Conservation (phyloP, 2,888 invertebrate genomes). For the Panzeria rudis region DNA sequence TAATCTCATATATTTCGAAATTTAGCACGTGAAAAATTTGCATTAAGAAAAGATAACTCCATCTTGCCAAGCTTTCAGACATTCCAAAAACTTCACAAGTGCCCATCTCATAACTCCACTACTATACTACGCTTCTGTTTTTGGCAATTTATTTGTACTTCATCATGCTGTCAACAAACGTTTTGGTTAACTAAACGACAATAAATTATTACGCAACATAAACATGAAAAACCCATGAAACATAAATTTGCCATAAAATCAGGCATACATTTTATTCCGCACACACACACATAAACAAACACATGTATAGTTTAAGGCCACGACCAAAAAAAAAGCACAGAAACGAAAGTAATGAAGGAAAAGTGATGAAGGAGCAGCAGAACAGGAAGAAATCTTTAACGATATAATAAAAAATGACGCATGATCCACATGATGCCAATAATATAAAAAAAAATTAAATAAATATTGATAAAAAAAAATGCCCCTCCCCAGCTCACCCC, state of each 20-base stretch:
- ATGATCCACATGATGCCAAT: slow-evolving; percentile 70
- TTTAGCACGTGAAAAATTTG: background rate
- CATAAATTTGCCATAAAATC: slow-evolving; percentile 59
- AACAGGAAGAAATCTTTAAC: slow-evolving; percentile 37
- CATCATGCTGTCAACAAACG: slow-evolving; percentile 62
- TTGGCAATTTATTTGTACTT: background rate
- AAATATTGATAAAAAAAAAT: slow-evolving; percentile 57
- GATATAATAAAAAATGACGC: slow-evolving; percentile 62
- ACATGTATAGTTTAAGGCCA: background rate
- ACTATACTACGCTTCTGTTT: slow-evolving; percentile 25
- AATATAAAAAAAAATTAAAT: slow-evolving; percentile 72
- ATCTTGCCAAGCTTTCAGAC: too few relatives aligned
- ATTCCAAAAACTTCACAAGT: background rate
- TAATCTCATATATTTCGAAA: too few relatives aligned
- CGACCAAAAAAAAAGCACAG: background rate
- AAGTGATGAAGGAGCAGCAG: background rate
- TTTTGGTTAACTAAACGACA: slow-evolving; percentile 69
- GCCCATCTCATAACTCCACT: background rate
- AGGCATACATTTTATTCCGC: slow-evolving; percentile 34
- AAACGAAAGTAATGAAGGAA: background rate
- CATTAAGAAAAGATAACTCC: background rate
- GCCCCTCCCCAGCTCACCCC: background rate
- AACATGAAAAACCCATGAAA: slow-evolving; percentile 28
- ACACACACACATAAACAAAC: background rate
- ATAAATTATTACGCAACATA: slow-evolving; percentile 66